A percentile compares a stretch with the other conserved stretches of the same genome.
These are phyloP conservation scores for Macrocentrus cingulum DNA, from an alignment of 1,140 invertebrate species.

Conservation along the genomic window DNA sequence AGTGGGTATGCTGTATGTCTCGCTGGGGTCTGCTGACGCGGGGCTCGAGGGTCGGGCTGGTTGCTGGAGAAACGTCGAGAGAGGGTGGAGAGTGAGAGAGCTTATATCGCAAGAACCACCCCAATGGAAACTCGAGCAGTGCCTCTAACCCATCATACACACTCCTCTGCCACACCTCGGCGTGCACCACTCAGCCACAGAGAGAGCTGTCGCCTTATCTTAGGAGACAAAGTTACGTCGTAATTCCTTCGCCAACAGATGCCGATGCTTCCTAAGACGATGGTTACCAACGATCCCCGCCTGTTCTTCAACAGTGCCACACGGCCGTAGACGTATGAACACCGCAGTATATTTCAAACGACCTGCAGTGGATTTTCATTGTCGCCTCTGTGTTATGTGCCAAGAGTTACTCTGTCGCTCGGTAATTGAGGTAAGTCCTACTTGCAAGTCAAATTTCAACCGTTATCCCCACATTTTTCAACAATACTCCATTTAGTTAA, in stretches of 20 bases:
- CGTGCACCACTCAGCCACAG: constrained; percentile 43
- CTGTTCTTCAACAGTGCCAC: no score
- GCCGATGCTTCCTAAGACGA: constrained; percentile 54
- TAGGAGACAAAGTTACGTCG: constrained; percentile 57
- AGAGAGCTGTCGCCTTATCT: constrained; percentile 51
- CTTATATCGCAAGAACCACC: constrained; percentile 58
- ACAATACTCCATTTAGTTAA: no score
- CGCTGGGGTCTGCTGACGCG: constrained; percentile 42
- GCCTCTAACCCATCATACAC: constrained; percentile 56
- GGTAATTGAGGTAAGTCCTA: no score
- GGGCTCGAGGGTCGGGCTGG: constrained; percentile 20
- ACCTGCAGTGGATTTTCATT: no score
- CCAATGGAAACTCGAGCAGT: constrained; percentile 53
- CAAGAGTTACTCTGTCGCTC: no score
- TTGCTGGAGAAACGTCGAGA: constrained; percentile 27
- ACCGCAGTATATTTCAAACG: neutral
- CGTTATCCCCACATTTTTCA: no score
- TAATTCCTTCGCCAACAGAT: constrained; percentile 60
- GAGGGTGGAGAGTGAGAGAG: constrained; percentile 39
- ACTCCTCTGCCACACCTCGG: constrained; percentile 39
- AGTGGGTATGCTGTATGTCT: constrained; percentile 56
- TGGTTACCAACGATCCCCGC: constrained; percentile 13
- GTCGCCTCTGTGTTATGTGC: neutral
- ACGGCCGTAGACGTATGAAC: no score
- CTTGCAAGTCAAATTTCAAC: no score